These are phyloP conservation scores for Drosophila sechellia DNA, from an alignment of 1,140 invertebrate genomes.

Conservation along the genomic window DNA sequence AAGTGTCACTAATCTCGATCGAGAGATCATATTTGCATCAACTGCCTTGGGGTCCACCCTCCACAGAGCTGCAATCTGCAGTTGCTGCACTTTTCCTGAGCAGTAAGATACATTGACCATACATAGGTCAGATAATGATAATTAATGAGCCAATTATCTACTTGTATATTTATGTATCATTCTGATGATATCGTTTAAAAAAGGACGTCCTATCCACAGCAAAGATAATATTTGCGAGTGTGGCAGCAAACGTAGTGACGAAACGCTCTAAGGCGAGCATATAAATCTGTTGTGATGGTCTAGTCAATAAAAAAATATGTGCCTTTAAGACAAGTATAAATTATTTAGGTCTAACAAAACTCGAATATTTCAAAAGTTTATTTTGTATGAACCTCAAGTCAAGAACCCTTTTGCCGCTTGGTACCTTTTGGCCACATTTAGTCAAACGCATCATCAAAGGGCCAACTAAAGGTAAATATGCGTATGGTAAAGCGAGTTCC, in stretches of 20 bases:
- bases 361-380: no score
- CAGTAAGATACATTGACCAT: conserved; percentile 28
- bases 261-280: no score
- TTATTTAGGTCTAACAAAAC: no score
- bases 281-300: no score
- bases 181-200: no score
- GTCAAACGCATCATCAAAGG: neutral
- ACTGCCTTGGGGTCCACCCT: conserved; percentile 17
- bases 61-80: neutral
- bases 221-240: no score
- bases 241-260: no score
- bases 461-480: neutral
- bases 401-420: neutral
- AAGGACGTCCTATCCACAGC: no score
- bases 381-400: neutral
- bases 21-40: conserved; percentile 64
- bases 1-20: conserved; percentile 66
- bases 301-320: no score
- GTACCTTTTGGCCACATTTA: neutral
- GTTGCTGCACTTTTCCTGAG: conserved; percentile 5
- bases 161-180: neutral
- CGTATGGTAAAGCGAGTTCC: neutral
- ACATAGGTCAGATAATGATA: neutral
- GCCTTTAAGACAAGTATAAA: no score
- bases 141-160: neutral